Evolutionary conservation across 92 coral and sea anemone genomes (phyloP), one percentile per base, ranked within the genome.

Genomic region (Epizoanthus scotinus): DNA sequence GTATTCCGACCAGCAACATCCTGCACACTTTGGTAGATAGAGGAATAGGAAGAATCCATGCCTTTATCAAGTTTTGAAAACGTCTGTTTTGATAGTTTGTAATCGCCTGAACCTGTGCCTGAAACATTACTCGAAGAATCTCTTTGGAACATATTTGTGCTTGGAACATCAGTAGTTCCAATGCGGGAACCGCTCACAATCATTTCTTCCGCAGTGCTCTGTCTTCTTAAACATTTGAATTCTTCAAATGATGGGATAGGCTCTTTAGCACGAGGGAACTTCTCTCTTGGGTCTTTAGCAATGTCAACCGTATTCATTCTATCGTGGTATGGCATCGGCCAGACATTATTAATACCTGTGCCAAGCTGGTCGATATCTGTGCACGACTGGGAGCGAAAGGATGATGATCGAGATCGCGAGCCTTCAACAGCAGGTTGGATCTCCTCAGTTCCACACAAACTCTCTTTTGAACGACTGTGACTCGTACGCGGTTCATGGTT

Each of bases 191-290:
- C 18, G 19, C 27, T 47, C 24, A 8, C 4, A 61, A 9, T 63
- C 70, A 44, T 78, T 54, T 8, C 79, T 19, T 42, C 68, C 31
- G 83, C 50, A 13, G 62, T 58, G 53, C 50, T 85, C 6, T 62
- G 73, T 9, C 86, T 56, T 53, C 74, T 90, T 61, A 69, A 84
- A 61, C 85, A 83, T 59, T 86, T 93, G 50, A 96, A 96, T 79
- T 96, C 99, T 63, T 92, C 90, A 73, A 93, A 96, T 21, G 91
- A 81, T 13, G 99, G 99, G 13, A 96, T 91, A 8, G 93, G 99
- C 21, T 86, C 75, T 58, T 85, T 82, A 3, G 98, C 97, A 25
- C 87, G 53, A 10, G 94, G 97, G 53, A 86, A 83, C 36, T 93
- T 78, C 29, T 77, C 82, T 52, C 92, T 83, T 6, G 71, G 70